A percentile compares a stretch with the other conserved stretches of the same genome.
Evolutionary conservation across 2,888 invertebrate genomes (phyloP).

Genomic region (Acanthosoma haemorrhoidale): DNA sequence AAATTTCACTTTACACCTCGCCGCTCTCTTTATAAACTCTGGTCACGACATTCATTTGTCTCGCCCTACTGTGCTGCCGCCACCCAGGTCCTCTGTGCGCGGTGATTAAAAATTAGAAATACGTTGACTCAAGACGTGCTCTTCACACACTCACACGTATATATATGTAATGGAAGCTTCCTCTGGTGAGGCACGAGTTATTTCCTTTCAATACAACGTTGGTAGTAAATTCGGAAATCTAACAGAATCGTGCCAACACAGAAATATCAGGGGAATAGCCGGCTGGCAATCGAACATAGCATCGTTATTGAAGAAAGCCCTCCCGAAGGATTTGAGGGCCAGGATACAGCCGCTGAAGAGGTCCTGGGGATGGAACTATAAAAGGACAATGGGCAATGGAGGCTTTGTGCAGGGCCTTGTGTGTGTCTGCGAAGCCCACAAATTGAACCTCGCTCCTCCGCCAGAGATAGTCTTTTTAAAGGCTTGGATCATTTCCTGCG

Average conservation of each 20-base stretch:
- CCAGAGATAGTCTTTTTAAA: neutral
- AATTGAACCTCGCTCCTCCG: neutral
- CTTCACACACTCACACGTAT: too few species aligned
- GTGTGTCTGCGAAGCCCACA: neutral
- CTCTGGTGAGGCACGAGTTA: too few species aligned
- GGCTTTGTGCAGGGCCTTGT: too few species aligned
- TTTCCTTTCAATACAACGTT: neutral
- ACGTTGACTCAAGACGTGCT: too few species aligned
- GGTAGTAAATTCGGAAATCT: neutral
- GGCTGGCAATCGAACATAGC: neutral
- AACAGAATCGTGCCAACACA: neutral
- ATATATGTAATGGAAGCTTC: too few species aligned
- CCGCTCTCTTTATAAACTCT: too few species aligned
- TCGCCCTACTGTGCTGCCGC: too few species aligned
- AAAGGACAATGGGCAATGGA: neutral
- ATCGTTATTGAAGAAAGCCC: neutral
- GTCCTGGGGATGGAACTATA: neutral
- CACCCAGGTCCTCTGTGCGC: too few species aligned
- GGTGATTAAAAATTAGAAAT: too few species aligned
- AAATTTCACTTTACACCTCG: too few species aligned
- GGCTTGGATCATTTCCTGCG: neutral
- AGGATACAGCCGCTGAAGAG: too few species aligned
- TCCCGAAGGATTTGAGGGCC: neutral
- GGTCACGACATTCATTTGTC: too few species aligned
- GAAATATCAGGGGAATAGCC: neutral